Evolutionary conservation across 2,113 vertebrate species (phyloP), one percentile per base, ranked within the genome.

Genomic region (Spea multiplicata): DNA sequence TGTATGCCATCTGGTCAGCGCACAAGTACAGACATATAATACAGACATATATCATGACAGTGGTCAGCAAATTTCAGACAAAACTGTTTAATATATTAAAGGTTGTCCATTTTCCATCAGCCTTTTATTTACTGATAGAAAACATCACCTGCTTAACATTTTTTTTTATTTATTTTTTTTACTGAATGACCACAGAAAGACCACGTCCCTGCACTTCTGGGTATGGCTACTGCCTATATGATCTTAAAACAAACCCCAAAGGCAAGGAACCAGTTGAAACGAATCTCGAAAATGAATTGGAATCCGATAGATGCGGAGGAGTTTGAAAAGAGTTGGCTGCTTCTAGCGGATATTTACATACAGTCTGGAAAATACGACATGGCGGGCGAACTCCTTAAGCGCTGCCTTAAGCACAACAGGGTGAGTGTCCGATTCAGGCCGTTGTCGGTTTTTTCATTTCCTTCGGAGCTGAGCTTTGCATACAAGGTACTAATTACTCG

Each of bases 261-360:
- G 88, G 97, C 97, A 73, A 94, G 96, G 83, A 99, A 96, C 87
- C 96, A 98, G 78, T 92, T 99, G 74, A 99, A 99, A 83, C 91
- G 95, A 59, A 95, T 99, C 84, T 90, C 96, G 59, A 99, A 98
- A 88, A 97, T 99, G 96, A 95, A 87, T 87, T 99, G 97, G 97
- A 97, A 93, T 89, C 89, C 94, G 17, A 78, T 94, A 8, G 97
- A 99, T 82, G 96, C 96, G 1, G 97, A 99, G 46, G 97, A 99
- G 80, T 97, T 98, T 84, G 97, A 99, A 87, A 99, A 97, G 90
- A 98, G 96, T 86, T 98, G 97, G 95, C 89, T 99, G 78, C 92
- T 99, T 4, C 93, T 99, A 86, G 95, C 96, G 47, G 96, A 99
- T 86, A 96, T 98, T 86, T 99, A 99, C 86, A 98, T 99, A 88